A percentile compares a stretch with the other conserved stretches of the same genome.
phyloP scores from a whole-genome alignment of 1,140 invertebrate genomes.

The Lordiphosa mommai region DNA sequence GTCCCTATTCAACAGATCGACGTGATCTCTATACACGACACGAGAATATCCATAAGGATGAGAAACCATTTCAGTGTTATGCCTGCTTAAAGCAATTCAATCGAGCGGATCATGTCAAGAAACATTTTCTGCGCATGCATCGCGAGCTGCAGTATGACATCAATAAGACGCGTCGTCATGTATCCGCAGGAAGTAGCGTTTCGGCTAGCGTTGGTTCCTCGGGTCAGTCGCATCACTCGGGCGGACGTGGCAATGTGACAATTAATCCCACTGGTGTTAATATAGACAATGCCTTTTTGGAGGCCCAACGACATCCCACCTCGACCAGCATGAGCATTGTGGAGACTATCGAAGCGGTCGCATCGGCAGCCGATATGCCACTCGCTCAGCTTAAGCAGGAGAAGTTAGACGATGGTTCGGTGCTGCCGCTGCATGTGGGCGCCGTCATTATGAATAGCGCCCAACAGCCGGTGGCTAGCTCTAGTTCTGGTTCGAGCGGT shows the following conservation, averaged over 20 bases:
- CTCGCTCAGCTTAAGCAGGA: constrained; percentile 75
- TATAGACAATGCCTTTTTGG: constrained; percentile 73
- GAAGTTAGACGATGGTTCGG: constrained; percentile 67
- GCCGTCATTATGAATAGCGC: constrained; percentile 35
- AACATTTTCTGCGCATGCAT: constrained; percentile 95
- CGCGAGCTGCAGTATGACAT: constrained; percentile 91
- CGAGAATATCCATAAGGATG: constrained; percentile 96
- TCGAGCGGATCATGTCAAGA: constrained; percentile 96
- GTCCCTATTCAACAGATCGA: constrained; percentile 94
- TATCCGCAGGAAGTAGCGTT: constrained; percentile 28
- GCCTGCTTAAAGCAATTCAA: constrained; percentile 95
- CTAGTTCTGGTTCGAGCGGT: constrained; percentile 54
- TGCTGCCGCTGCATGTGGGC: constrained; percentile 47
- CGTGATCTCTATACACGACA: constrained; percentile 96
- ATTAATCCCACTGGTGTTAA: constrained; percentile 68
- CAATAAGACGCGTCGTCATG: constrained; percentile 84
- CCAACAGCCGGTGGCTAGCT: constrained; percentile 60
- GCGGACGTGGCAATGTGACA: constrained; percentile 72
- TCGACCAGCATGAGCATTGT: constrained; percentile 76
- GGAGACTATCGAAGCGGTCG: constrained; percentile 77
- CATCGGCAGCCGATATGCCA: constrained; percentile 69
- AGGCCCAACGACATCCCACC: constrained; percentile 75
- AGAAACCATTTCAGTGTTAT: constrained; percentile 96
- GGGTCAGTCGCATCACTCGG: constrained; percentile 42
- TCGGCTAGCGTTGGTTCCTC: constrained; percentile 19